Evolutionary conservation across 2,888 invertebrate genomes (phyloP), one percentile per base, ranked within the genome.

Genomic region (Herminia tarsipennalis): DNA sequence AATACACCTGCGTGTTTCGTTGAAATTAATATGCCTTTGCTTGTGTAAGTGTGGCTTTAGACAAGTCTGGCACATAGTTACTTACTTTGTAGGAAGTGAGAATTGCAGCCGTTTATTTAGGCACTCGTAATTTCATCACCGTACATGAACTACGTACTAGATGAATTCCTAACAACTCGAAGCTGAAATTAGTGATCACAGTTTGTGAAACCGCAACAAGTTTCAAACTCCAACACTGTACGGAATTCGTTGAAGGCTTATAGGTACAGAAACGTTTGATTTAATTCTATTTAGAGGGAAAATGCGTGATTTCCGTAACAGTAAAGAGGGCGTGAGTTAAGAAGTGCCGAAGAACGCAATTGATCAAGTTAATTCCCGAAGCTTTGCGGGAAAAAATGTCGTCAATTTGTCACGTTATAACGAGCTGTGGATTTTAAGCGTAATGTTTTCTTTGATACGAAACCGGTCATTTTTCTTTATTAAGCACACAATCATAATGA

Each of bases 281-380:
- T 53, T 60, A 45, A 52, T 52, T 52, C 36, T 35, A 30, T 20
- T 33, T 58, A 48, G 66, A 64, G 66, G 70, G 41, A 55, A 36
- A 49, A 50, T 57, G 33, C 14, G 41, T 30, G 20, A 28, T 48
- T 35, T 48, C 32, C 36, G 41, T 35, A 49, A 56, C 67, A 61
- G n/a, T n/a, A 65, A 75, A 66, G 58, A 68, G 74, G 73, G 76
- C 56, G 67, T 40, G 70, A 72, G 70, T 73, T 74, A 71, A 76
- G 74, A 76, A 74, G 75, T 80, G 78, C 78, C 81, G 78, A 83
- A 82, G 80, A 81, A 75, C 76, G 81, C 83, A 82, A 88, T 89
- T 87, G 88, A 90, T 89, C 86, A 86, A 83, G 81, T 80, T 87
- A 87, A 88, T 88, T 88, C 85, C 66, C 70, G 70, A 71, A 78